Base-by-base conservation (phyloP, 2,888 invertebrate genomes). In the Conus canariensis region DNA sequence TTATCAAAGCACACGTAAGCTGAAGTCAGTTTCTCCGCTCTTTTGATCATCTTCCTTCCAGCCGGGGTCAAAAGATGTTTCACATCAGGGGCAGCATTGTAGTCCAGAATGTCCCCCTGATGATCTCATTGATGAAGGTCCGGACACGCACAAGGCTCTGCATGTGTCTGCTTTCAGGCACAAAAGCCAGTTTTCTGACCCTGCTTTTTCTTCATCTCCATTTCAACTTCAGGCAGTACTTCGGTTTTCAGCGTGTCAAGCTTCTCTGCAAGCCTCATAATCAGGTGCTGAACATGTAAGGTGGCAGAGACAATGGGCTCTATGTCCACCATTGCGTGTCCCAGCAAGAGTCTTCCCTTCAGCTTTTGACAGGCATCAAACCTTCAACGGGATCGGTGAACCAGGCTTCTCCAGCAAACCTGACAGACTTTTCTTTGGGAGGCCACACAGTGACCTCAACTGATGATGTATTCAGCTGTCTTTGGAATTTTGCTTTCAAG, bases 351-450 rank as follows among this genome's bases (percentile, higher is more conserved):
- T 70, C 70, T 60, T 45, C 60, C 58, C 14, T 56, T 12, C 16
- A 91, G 70, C 2, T 2, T 3, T 19, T 58, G 64, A 64, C 91
- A 92, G 22, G 90, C 89, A 60, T 45, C 30, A 16, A 85, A 9
- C 92, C 92, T 74, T 88, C 88, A 16, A 90, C 82, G 16, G 91
- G 90, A 56, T 91, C 90, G 0, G 88, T 82, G 86, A 92, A 91
- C 7, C 70, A 12, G 14, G 89, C 89, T 59, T 89, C 85, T 64
- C 56, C 89, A 1, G 22, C 3, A 58, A 89, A 89, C n/a, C 56
- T 22, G 14, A n/a, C 16, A 10, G 67, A 12, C n/a, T 85, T n/a
- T 30, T 56, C 74, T 59, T 16, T 58, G 22, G 89, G 89, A 16
- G 74, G 56, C 59, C 30, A 25, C n/a, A 89, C 74, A 4, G 9